phyloP scores from a whole-genome alignment of 1,140 invertebrate species.

The Dendroctonus valens region DNA sequence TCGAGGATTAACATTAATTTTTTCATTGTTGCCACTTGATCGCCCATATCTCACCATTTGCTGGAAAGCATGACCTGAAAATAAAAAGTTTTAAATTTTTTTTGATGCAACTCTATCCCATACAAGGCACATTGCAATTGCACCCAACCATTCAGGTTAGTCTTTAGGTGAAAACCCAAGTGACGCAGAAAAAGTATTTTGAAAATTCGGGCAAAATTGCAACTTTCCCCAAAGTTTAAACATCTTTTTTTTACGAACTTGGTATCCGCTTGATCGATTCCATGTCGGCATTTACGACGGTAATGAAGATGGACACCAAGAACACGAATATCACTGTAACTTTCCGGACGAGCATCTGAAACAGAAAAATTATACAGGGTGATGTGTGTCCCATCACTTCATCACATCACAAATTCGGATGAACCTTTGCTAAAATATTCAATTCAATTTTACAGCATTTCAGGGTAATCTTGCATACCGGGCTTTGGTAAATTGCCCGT shows the following conservation, averaged over 20 bases:
- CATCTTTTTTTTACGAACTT: conserved; percentile 16
- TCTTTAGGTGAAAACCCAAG: too few species aligned
- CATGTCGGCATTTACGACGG: conserved; percentile 9
- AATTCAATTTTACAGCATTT: too few species aligned
- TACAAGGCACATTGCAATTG: neutral
- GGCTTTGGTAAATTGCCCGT: too few species aligned
- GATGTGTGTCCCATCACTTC: too few species aligned
- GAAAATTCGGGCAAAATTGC: neutral
- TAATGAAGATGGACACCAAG: conserved; percentile 12
- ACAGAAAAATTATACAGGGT: conserved; percentile 11
- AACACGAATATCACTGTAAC: conserved; percentile 26
- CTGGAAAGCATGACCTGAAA: conserved; percentile 31
- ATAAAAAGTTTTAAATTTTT: neutral
- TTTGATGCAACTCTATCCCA: too few species aligned
- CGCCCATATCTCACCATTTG: conserved; percentile 38
- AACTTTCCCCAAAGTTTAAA: neutral
- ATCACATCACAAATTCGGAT: too few species aligned
- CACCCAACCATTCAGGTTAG: too few species aligned
- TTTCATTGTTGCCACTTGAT: conserved; percentile 28
- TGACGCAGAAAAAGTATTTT: too few species aligned
- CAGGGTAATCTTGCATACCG: too few species aligned
- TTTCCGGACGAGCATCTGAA: conserved; percentile 33
- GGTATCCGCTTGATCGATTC: conserved; percentile 33
- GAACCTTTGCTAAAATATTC: too few species aligned
- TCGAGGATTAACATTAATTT: conserved; percentile 37